Evolutionary conservation across 2,113 vertebrate genomes (phyloP), one percentile per base, ranked within the genome.

Genomic region (Alethe diademata): DNA sequence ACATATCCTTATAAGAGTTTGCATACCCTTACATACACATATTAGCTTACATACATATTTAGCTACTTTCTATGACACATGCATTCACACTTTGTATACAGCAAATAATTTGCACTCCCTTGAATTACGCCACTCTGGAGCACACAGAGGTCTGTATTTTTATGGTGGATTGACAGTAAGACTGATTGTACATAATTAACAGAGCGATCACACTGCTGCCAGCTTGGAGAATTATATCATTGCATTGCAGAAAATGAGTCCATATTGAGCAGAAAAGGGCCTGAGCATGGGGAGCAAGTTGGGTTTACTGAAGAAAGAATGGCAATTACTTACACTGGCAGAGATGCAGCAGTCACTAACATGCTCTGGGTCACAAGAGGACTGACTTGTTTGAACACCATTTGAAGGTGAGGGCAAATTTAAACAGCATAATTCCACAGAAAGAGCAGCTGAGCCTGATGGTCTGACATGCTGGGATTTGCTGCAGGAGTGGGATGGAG

Each of bases 171-270:
- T 91, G 87, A 85, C 81, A 90, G 73, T 36, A 65, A 62, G 33
- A 73, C 33, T 86, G 81, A 95, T 75, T 92, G 40, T 53, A 51
- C 61, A 10, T 91, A 84, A 95, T 87, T 92, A 92, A 88, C 43
- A 84, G 76, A 92, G 72, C 47, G 78, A 64, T 78, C 73, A 62
- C n/a, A 51, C 42, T 0, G 2, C 80, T 86, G 24, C 35, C 4
- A 9, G n/a, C 43, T 64, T 91, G 64, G 65, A 74, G 76, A 47
- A 54, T 86, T 80, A 57, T 20, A 56, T 28, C 51, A 22, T 84
- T 6, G 1, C 43, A 69, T 5, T n/a, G 69, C 35, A 60, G 61
- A 84, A 83, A 93, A 81, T 43, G 48, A 93, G 64, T 71, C 56
- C 28, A 23, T 56, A 17, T 8, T 78, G 51, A 28, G 19, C 60